Evolutionary conservation across 1,140 invertebrate genomes (phyloP).

Genomic region (Varroa destructor): DNA sequence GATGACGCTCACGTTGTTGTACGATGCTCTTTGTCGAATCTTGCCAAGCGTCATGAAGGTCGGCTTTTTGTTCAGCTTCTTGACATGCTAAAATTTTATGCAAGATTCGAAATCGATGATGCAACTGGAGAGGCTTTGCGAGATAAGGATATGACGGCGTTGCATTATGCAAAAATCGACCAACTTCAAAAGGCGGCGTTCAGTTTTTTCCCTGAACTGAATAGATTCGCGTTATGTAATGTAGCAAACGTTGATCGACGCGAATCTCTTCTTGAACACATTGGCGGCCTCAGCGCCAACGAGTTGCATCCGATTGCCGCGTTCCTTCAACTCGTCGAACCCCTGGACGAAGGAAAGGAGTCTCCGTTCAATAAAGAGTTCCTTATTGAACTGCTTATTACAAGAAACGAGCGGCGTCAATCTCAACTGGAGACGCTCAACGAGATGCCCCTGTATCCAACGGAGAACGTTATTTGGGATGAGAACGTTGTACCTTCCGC

Average conservation of each 20-base stretch:
- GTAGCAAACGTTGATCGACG: slow-evolving; percentile 84
- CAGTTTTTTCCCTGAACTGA: slow-evolving; percentile 71
- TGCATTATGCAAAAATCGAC: slow-evolving; percentile 81
- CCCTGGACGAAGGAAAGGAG: slow-evolving; percentile 50
- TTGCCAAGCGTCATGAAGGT: slow-evolving; percentile 64
- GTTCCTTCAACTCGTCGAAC: slow-evolving; percentile 69
- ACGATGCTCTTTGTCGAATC: slow-evolving; percentile 63
- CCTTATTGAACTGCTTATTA: slow-evolving; percentile 67
- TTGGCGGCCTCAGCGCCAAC: slow-evolving; percentile 59
- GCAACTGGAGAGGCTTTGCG: slow-evolving; percentile 83
- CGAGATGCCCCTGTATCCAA: slow-evolving; percentile 95
- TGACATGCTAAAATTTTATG: slow-evolving; percentile 91
- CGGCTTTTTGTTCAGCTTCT: slow-evolving; percentile 79
- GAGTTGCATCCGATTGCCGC: slow-evolving; percentile 69
- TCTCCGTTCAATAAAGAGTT: slow-evolving; percentile 59
- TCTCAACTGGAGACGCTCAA: slow-evolving; percentile 91
- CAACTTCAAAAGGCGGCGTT: slow-evolving; percentile 83
- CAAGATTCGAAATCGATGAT: slow-evolving; percentile 94
- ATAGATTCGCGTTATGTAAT: slow-evolving; percentile 76
- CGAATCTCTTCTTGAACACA: slow-evolving; percentile 68
- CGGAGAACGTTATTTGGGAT: slow-evolving; percentile 96
- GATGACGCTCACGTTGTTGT: slow-evolving; percentile 90
- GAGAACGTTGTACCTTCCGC: slow-evolving; percentile 96
- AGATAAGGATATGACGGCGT: slow-evolving; percentile 77
- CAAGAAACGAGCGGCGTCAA: slow-evolving; percentile 67